Conservation (phyloP, 2,888 invertebrate genomes). For the Pseudococcus jackbeardsleyi region DNA sequence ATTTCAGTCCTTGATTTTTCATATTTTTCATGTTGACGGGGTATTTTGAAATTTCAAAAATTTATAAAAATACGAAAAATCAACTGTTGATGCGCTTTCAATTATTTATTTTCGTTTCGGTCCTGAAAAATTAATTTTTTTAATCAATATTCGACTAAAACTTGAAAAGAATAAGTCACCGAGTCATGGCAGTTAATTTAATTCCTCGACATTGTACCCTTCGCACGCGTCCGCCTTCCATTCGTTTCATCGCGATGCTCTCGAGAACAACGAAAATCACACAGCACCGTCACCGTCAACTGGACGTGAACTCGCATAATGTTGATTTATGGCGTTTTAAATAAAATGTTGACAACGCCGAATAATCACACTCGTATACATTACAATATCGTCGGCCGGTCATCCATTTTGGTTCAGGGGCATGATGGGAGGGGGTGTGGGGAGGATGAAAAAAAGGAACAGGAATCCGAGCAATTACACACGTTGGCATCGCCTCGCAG, state of each 20-base stretch:
- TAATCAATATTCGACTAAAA: too few relatives aligned
- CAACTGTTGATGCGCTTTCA: too few relatives aligned
- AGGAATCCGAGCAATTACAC: background rate
- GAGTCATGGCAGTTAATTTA: too few relatives aligned
- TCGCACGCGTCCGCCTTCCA: background rate
- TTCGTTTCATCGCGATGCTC: background rate
- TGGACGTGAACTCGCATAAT: background rate
- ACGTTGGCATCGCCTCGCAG: background rate
- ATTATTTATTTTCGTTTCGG: too few relatives aligned
- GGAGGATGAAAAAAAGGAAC: background rate
- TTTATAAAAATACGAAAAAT: too few relatives aligned
- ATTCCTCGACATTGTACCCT: too few relatives aligned
- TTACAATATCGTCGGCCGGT: background rate
- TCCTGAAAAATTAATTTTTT: too few relatives aligned
- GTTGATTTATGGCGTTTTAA: conserved; percentile 39
- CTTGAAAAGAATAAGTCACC: too few relatives aligned
- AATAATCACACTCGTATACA: background rate
- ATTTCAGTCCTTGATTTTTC: too few relatives aligned
- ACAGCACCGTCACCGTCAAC: background rate
- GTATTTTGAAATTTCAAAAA: too few relatives aligned
- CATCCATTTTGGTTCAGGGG: background rate
- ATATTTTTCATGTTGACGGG: too few relatives aligned
- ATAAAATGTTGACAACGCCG: conserved; percentile 26
- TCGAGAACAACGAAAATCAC: background rate
- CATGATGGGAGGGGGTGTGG: too few relatives aligned